Base-by-base conservation (phyloP, 2,113 vertebrate species). In the Conger conger region DNA sequence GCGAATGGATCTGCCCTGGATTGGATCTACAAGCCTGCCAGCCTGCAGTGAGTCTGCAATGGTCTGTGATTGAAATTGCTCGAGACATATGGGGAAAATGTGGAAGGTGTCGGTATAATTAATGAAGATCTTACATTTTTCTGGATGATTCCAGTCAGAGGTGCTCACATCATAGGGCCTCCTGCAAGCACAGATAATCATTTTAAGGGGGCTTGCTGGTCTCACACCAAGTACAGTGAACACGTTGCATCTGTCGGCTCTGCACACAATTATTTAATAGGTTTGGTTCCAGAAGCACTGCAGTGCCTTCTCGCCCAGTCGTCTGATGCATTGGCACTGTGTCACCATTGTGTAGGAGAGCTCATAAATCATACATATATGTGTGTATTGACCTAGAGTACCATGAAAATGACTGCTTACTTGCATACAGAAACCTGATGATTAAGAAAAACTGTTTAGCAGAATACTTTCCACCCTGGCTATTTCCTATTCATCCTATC, bases 101-200 rank as follows among this genome's bases (percentile, higher is more conserved):
- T 0, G 42, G 37, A 33, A 36, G 40, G 4, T n/a, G 40, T 27
- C 53, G 68, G 68, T 77, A 23, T 77, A 8, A 86, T 16, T 86
- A 77, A 77, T 57, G 40, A n/a, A 76, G 68, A 76, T 30, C 45
- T 81, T 77, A 20, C 33, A 82, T 33, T 86, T 78, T 8, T 20
- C 27, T 77, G 82, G 73, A 38, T 77, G 16, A 42, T 38, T 8
- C 38, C 23, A 40, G 68, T 53, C 40, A 53, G 40, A 37, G 45
- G 73, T 36, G 17, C 30, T 54, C 37, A 23, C 33, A 84, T 18
- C 57, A 83, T 38, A 76, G 63, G 35, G 36, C 63, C 38, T 40
- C 17, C 78, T 76, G 57, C 36, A 76, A 40, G 60, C 50, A 54
- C 36, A 50, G 45, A 53, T 68, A 36, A 73, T 18, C 33, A 78